These are phyloP conservation scores for Synanthedon formicaeformis DNA, from an alignment of 2,888 invertebrate genomes.

Conservation along the genomic window DNA sequence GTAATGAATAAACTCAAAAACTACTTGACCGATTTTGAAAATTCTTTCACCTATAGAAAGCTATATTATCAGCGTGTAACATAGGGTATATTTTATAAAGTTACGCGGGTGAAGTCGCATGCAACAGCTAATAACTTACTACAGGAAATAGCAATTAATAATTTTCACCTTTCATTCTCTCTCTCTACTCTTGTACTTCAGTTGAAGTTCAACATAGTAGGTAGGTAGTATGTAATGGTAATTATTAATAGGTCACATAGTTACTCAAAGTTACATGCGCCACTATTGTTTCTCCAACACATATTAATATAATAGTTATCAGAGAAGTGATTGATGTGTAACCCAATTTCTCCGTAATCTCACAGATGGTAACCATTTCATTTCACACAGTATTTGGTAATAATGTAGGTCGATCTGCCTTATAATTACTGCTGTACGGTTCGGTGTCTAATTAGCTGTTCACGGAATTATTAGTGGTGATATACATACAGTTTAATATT, in stretches of 20 bases:
- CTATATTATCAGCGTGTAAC: too few species aligned
- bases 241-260: not conserved
- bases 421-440: conserved; percentile 16
- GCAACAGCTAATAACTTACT: too few species aligned
- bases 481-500: not conserved
- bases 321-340: conserved; percentile 30
- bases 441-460: conserved; percentile 16
- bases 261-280: not conserved
- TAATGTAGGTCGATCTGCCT: conserved; percentile 6
- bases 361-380: conserved; percentile 19
- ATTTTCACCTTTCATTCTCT: not conserved
- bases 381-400: conserved; percentile 12
- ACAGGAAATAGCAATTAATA: too few species aligned
- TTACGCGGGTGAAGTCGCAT: too few species aligned
- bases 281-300: conserved; percentile 4
- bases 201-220: not conserved
- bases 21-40: too few species aligned
- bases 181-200: not conserved
- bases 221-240: not conserved
- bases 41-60: too few species aligned
- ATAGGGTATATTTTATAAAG: too few species aligned
- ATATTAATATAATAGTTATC: conserved; percentile 18
- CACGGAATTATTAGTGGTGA: conserved; percentile 9
- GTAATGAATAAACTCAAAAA: too few species aligned
- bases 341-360: conserved; percentile 22